These are phyloP conservation scores for Xestobium rufovillosum DNA, from an alignment of 2,888 invertebrate genomes.

Conservation along the genomic window DNA sequence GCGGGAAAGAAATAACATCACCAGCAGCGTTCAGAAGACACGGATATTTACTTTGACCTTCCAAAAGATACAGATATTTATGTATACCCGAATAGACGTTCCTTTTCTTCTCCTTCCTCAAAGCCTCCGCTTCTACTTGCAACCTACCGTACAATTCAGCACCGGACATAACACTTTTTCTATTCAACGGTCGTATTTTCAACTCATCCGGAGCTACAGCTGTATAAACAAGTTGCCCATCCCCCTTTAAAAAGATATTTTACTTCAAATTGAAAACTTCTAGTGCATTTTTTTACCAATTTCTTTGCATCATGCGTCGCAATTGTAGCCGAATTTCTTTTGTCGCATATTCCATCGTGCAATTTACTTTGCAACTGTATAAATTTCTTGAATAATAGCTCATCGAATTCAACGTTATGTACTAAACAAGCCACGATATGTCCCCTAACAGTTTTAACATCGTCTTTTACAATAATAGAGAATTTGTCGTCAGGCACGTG, in stretches of 20 bases:
- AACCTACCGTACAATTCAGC: conserved; percentile 61
- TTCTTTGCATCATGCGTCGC: conserved; percentile 74
- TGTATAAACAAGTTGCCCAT: conserved; percentile 58
- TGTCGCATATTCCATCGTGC: conserved; percentile 69
- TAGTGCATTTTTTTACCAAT: conserved; percentile 39
- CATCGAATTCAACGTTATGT: conserved; percentile 54
- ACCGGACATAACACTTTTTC: conserved; percentile 54
- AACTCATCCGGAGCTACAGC: conserved; percentile 59
- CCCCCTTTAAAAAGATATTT: conserved; percentile 22
- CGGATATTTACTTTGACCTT: conserved; percentile 66
- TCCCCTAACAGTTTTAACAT: conserved; percentile 57
- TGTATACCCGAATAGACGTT: conserved; percentile 76
- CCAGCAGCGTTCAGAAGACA: conserved; percentile 59
- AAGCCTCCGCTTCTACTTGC: conserved; percentile 66
- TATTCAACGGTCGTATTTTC: conserved; percentile 58
- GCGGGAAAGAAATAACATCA: conserved; percentile 75
- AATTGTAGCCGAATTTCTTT: conserved; percentile 69
- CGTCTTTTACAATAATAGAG: conserved; percentile 39
- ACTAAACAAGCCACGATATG: conserved; percentile 69
- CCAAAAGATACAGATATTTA: conserved; percentile 72
- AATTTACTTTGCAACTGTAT: conserved; percentile 72
- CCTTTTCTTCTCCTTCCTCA: conserved; percentile 77
- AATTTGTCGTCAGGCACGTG: conserved; percentile 15
- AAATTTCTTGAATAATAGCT: conserved; percentile 59
- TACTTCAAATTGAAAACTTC: conserved; percentile 1